These are phyloP conservation scores for Scarus forsteni DNA, from an alignment of 2,797 vertebrate genomes.

Conservation along the genomic window DNA sequence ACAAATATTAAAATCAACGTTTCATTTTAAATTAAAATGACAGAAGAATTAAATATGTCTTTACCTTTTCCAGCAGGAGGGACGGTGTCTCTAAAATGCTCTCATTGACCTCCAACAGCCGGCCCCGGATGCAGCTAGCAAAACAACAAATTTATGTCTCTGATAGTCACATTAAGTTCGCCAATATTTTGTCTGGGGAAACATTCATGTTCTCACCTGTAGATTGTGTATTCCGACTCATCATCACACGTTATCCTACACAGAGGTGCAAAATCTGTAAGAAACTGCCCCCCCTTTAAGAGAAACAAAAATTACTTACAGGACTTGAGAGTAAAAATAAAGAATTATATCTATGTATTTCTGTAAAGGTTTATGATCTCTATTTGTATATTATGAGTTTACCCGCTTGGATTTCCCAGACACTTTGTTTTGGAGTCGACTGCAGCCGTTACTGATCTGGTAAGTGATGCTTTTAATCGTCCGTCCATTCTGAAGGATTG, in stretches of 20 bases:
- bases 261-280: slow-evolving; percentile 95
- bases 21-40: too few relatives aligned
- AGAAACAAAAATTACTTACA: background rate
- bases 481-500: slow-evolving; percentile 91
- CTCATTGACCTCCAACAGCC: slow-evolving; percentile 97
- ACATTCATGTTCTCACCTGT: slow-evolving; percentile 84
- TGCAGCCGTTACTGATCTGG: slow-evolving; percentile 96
- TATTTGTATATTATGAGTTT: slow-evolving; percentile 25
- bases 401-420: slow-evolving; percentile 98
- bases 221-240: slow-evolving; percentile 94
- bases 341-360: background rate
- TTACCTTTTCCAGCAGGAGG: slow-evolving; percentile 94
- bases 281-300: slow-evolving; percentile 93
- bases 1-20: too few relatives aligned
- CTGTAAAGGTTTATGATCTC: background rate
- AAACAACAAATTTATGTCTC: slow-evolving; percentile 20
- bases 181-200: background rate
- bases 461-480: slow-evolving; percentile 92
- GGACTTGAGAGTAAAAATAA: background rate
- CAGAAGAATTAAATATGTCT: background rate
- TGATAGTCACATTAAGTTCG: background rate
- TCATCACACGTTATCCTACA: slow-evolving; percentile 94
- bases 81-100: slow-evolving; percentile 89
- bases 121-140: slow-evolving; percentile 93
- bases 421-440: slow-evolving; percentile 96